Evolutionary conservation across 2,113 vertebrate species (phyloP).

Genomic region (Plecotus auritus): DNA sequence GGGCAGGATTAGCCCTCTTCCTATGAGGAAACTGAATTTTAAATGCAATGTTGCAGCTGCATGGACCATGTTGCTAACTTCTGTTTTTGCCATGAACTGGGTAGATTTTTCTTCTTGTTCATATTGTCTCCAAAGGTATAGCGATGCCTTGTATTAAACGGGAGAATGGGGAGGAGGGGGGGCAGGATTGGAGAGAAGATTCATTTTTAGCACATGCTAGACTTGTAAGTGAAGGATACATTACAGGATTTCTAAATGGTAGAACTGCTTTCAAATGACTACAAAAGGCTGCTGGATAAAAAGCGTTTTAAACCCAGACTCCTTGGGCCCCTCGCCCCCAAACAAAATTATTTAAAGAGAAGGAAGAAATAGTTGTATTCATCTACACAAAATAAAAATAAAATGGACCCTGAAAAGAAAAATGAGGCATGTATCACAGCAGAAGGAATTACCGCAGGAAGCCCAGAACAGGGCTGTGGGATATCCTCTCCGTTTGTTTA

Average conservation of each 20-base stretch:
- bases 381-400: neutral
- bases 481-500: neutral
- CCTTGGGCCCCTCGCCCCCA: neutral
- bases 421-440: neutral
- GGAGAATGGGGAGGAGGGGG: neutral
- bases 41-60: constrained; percentile 92
- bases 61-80: constrained; percentile 85
- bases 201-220: constrained; percentile 65
- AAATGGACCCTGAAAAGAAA: neutral
- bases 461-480: neutral
- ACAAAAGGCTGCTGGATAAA: constrained; percentile 50
- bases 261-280: constrained; percentile 72
- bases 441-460: constrained; percentile 39
- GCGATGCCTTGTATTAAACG: constrained; percentile 61
- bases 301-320: constrained; percentile 64
- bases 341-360: constrained; percentile 55
- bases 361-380: constrained; percentile 28
- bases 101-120: constrained; percentile 67
- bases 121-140: constrained; percentile 66
- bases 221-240: constrained; percentile 64
- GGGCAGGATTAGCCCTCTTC: constrained; percentile 99
- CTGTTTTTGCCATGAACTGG: constrained; percentile 80
- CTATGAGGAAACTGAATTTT: constrained; percentile 99
- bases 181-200: constrained; percentile 12
- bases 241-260: constrained; percentile 71